Evolutionary conservation across 2,113 vertebrate species (phyloP), one percentile per base, ranked within the genome.

Genomic region (Rutilus rutilus): DNA sequence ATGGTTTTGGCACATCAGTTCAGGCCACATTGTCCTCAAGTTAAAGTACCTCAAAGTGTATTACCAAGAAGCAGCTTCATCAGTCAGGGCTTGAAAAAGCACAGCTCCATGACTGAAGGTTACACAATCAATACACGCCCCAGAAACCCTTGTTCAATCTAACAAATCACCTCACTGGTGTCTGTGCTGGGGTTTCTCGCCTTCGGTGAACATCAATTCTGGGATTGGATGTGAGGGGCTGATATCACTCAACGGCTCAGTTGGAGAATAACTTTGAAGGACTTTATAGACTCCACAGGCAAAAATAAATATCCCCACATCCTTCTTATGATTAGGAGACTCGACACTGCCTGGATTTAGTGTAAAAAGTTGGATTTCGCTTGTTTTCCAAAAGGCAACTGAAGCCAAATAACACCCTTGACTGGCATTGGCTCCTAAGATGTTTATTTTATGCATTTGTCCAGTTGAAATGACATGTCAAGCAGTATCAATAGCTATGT

Each of bases 81-180:
- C 36, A n/a, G n/a, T 50, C n/a, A 8, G 2, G 14, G 23, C 23
- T 47, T 42, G 67, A 42, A 36, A 42, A 71, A 42, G 69, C 69
- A 42, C 69, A 42, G 69, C 69, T 73, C 36, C 73, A 50, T 75
- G 42, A 75, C 47, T 75, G 73, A 47, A 75, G 42, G 69, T 73
- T 73, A 75, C n/a, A 50, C 39, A 47, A 75, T 75, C 73, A 75
- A 75, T 75, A 75, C 73, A 50, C 0, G n/a, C 42, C 42, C 42
- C 73, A 75, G 73, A 75, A 75, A 50, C n/a, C 27, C 73, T 75
- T 50, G 42, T 75, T 75, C 42, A 75, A 9, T 75, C 42, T 75
- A 75, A 75, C 73, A 75, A 75, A 75, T 75, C 73, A 1, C 73
- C 23, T 39, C 39, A 21, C 36, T 73, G 69, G 23, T n/a, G 67